Conservation (phyloP, 2,888 invertebrate species). For the Diaphora mendica region DNA sequence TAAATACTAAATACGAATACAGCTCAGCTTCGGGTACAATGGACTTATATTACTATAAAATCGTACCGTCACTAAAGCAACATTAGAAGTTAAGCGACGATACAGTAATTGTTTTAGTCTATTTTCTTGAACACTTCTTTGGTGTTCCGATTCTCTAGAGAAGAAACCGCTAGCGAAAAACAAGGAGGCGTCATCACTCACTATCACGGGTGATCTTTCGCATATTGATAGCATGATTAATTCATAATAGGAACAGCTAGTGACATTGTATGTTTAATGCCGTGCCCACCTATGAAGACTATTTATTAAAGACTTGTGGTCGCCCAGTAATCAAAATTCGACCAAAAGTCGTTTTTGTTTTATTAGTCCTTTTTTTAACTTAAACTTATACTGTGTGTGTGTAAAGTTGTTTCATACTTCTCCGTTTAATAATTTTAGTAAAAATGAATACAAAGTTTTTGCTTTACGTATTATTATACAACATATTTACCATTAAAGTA, state of each 20-base stretch:
- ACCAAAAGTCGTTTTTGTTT: too few relatives aligned
- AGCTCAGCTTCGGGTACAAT: background rate
- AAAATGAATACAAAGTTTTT: too few relatives aligned
- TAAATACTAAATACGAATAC: background rate
- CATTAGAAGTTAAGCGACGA: background rate
- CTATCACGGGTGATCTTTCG: slow-evolving; percentile 28
- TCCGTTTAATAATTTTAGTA: too few relatives aligned
- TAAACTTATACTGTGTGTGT: too few relatives aligned
- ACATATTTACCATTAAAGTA: background rate
- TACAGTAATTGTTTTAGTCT: background rate
- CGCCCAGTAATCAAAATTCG: too few relatives aligned
- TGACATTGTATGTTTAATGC: slow-evolving; percentile 34
- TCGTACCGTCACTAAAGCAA: too few relatives aligned
- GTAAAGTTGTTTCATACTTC: too few relatives aligned
- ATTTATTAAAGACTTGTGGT: slow-evolving; percentile 6
- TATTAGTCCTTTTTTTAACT: too few relatives aligned
- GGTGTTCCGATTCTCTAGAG: slow-evolving; percentile 11
- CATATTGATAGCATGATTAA: slow-evolving; percentile 61
- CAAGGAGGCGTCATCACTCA: slow-evolving; percentile 11
- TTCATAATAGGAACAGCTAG: slow-evolving; percentile 27
- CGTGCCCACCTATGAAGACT: slow-evolving; percentile 43
- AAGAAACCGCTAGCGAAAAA: background rate
- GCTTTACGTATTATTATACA: too few relatives aligned
- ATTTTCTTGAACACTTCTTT: background rate
- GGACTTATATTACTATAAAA: too few relatives aligned